Percentiles rank a stretch among this genome's conserved stretches.
phyloP scores from a whole-genome alignment of 2,888 invertebrate species.

The Diplolepis rosae region DNA sequence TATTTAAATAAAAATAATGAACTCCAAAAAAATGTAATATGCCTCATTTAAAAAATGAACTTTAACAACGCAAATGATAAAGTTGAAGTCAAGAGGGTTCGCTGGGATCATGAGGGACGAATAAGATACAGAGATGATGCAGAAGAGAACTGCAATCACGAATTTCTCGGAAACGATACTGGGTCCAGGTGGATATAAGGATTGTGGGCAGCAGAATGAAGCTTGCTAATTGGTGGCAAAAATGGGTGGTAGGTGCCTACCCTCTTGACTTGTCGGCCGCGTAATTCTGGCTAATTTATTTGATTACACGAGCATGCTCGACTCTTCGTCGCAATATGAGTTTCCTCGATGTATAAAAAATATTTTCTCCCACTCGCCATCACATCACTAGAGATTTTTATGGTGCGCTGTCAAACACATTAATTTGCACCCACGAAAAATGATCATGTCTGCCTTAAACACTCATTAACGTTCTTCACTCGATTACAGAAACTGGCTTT shows the following conservation, averaged over 20 bases:
- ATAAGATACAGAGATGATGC: conserved; percentile 17
- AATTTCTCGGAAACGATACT: conserved; percentile 30
- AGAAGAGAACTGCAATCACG: conserved; percentile 17
- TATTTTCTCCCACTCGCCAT: neutral
- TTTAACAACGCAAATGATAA: neutral
- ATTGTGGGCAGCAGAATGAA: conserved; percentile 49
- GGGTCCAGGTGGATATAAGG: conserved; percentile 27
- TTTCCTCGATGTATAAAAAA: conserved; percentile 33
- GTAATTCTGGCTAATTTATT: conserved; percentile 67
- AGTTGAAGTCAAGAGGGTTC: neutral
- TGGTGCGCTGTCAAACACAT: conserved; percentile 2
- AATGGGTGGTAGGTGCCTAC: conserved; percentile 49
- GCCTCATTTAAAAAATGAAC: neutral
- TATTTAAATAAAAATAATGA: no score
- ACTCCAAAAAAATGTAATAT: neutral
- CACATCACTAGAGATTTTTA: neutral
- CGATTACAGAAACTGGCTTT: neutral
- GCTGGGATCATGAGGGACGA: neutral
- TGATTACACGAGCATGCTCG: conserved; percentile 59
- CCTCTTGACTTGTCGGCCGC: conserved; percentile 49
- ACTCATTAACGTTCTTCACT: neutral
- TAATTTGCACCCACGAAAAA: conserved; percentile 11
- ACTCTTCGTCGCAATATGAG: conserved; percentile 52
- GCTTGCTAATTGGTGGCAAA: conserved; percentile 60
- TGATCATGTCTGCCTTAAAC: neutral